These are phyloP conservation scores for Nomada goodeniana DNA, from an alignment of 2,888 invertebrate species.

Conservation along the genomic window DNA sequence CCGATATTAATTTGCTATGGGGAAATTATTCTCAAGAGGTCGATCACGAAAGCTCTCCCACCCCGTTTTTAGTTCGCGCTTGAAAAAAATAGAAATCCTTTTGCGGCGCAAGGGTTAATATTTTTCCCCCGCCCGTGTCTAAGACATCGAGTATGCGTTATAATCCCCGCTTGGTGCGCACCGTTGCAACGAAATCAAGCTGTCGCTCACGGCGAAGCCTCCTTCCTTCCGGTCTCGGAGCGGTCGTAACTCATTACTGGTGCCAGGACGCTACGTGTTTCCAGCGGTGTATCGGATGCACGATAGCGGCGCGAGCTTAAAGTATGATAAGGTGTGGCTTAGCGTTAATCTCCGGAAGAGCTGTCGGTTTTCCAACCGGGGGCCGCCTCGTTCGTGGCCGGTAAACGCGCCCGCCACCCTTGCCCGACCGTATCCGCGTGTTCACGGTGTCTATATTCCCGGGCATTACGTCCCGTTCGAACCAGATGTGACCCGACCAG, in stretches of 20 bases:
- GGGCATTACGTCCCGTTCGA: conserved; percentile 73
- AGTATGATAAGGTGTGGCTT: conserved; percentile 77
- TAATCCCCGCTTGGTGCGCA: neutral
- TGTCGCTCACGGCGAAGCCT: conserved; percentile 57
- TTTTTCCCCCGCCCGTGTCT: neutral
- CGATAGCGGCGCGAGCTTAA: conserved; percentile 71
- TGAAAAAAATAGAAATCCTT: too few species aligned
- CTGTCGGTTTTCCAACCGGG: conserved; percentile 54
- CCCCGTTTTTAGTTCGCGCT: too few species aligned
- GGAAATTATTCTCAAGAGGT: too few species aligned
- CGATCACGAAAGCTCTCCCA: too few species aligned
- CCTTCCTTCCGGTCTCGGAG: conserved; percentile 45
- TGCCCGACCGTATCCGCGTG: conserved; percentile 46
- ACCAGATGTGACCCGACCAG: conserved; percentile 74
- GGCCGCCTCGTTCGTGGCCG: conserved; percentile 16
- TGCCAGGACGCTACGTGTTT: conserved; percentile 38
- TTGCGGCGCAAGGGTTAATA: too few species aligned
- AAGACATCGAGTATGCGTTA: conserved; percentile 4
- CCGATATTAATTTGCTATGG: too few species aligned
- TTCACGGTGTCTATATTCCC: conserved; percentile 63
- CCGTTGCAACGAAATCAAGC: conserved; percentile 46
- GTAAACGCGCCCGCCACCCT: conserved; percentile 48
- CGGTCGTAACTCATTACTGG: conserved; percentile 59
- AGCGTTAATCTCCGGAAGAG: conserved; percentile 73
- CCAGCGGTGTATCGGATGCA: conserved; percentile 52